phyloP scores from a whole-genome alignment of 2,113 vertebrate species.

The Tinamus guttatus region DNA sequence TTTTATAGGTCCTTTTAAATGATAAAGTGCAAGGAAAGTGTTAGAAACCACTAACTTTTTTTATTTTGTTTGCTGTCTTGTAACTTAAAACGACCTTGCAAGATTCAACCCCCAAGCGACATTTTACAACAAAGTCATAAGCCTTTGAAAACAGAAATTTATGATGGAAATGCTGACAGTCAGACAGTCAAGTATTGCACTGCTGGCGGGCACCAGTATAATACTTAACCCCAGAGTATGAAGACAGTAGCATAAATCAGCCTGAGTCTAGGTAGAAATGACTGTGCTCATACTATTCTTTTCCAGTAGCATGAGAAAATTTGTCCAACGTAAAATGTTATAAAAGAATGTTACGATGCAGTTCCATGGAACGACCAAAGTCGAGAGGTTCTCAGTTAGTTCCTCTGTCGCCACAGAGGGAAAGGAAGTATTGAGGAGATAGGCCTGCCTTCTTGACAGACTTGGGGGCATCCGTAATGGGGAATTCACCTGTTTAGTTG shows the following conservation, averaged over 20 bases:
- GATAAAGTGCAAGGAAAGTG: conserved; percentile 43
- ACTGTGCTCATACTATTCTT: not conserved
- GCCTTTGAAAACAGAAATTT: conserved; percentile 72
- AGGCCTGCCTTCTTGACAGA: not conserved
- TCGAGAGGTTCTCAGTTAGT: not conserved
- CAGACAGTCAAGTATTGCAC: conserved; percentile 44
- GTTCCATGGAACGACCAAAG: not conserved
- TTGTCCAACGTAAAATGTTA: conserved; percentile 38
- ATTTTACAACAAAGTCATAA: conserved; percentile 76
- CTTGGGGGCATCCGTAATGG: not conserved
- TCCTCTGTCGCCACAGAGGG: not conserved
- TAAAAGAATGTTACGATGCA: not conserved
- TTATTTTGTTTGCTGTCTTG: conserved; percentile 57
- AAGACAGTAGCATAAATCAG: conserved; percentile 72
- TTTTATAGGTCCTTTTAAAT: conserved; percentile 54
- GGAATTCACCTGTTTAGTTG: not conserved
- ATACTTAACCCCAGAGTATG: conserved; percentile 53
- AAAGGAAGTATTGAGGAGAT: not conserved
- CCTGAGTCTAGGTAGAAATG: conserved; percentile 36
- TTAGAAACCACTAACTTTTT: conserved; percentile 62
- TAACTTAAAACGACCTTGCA: conserved; percentile 75
- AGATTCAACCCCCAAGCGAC: conserved; percentile 55
- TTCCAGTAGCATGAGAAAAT: conserved; percentile 57
- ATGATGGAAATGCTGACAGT: conserved; percentile 71
- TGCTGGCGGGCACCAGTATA: not conserved